Percentiles rank a stretch among this genome's conserved stretches.
These are phyloP conservation scores for Aphidius gifuensis DNA, from an alignment of 1,140 invertebrate genomes.

Conservation along the genomic window DNA sequence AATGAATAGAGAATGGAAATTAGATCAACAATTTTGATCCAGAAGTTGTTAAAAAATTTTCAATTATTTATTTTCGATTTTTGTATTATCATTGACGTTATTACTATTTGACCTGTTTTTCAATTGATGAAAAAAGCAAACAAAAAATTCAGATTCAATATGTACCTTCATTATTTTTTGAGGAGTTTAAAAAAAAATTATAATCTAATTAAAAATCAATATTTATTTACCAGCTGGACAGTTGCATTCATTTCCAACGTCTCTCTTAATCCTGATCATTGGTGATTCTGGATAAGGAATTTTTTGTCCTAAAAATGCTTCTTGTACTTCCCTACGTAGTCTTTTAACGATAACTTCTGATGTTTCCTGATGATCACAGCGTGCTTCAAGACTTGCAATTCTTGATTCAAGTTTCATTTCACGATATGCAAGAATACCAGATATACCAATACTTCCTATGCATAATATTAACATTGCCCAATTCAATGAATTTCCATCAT, in stretches of 20 bases:
- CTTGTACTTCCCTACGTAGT: constrained; percentile 35
- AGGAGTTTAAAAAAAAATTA: too few species aligned
- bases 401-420: constrained; percentile 44
- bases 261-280: constrained; percentile 41
- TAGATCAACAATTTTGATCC: too few species aligned
- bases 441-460: constrained; percentile 42
- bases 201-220: neutral
- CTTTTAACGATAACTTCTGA: constrained; percentile 33
- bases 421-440: constrained; percentile 43
- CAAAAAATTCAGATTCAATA: too few species aligned
- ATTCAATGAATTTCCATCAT: constrained; percentile 27
- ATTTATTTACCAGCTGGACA: constrained; percentile 42
- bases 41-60: too few species aligned
- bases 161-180: too few species aligned
- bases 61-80: too few species aligned
- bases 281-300: constrained; percentile 20
- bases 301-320: constrained; percentile 29
- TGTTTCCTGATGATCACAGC: constrained; percentile 27
- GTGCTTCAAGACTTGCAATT: constrained; percentile 42
- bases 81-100: too few species aligned
- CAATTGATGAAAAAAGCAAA: too few species aligned
- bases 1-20: too few species aligned
- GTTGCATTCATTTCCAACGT: constrained; percentile 39
- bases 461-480: constrained; percentile 48
- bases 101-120: too few species aligned